A percentile compares a stretch with the other conserved stretches of the same genome.
Conservation (phyloP, 92 coral and sea anemone species). For the Heteractis magnifica region DNA sequence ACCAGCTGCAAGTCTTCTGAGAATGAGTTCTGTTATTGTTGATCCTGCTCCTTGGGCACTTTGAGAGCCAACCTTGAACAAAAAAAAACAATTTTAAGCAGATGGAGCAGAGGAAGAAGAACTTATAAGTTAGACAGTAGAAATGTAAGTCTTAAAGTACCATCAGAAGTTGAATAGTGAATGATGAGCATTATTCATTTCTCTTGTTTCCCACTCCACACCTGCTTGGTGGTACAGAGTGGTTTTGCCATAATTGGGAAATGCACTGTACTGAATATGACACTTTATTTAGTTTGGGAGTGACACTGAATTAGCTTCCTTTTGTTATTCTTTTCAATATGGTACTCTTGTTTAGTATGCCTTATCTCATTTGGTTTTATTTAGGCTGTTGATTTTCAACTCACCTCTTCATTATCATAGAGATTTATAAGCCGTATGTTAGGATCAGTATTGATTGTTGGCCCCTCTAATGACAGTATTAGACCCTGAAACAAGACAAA, state of each 20-base stretch:
- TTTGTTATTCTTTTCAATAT: too few species aligned
- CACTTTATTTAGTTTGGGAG: not conserved
- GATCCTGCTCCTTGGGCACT: slow-evolving; percentile 98
- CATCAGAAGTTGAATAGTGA: not conserved
- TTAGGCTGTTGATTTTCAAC: not conserved
- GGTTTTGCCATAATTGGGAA: too few species aligned
- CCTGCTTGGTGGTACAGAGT: too few species aligned
- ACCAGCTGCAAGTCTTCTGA: slow-evolving; percentile 82
- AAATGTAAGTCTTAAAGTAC: not conserved
- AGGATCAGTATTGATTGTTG: slow-evolving; percentile 71
- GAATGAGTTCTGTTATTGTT: slow-evolving; percentile 75
- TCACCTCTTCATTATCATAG: slow-evolving; percentile 96
- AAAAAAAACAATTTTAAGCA: not conserved
- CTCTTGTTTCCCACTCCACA: too few species aligned
- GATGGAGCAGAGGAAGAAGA: not conserved
- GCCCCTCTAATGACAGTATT: slow-evolving; percentile 64
- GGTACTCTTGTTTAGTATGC: too few species aligned
- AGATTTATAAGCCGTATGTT: slow-evolving; percentile 85
- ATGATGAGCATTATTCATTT: too few species aligned
- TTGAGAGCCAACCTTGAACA: slow-evolving; percentile 79
- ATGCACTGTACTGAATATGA: too few species aligned
- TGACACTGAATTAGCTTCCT: too few species aligned
- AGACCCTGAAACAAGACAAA: slow-evolving; percentile 58
- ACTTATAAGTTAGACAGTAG: not conserved
- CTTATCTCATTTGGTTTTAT: too few species aligned